These are phyloP conservation scores for Ceratosolen fusciceps DNA, from an alignment of 1,140 invertebrate species.

Conservation along the genomic window DNA sequence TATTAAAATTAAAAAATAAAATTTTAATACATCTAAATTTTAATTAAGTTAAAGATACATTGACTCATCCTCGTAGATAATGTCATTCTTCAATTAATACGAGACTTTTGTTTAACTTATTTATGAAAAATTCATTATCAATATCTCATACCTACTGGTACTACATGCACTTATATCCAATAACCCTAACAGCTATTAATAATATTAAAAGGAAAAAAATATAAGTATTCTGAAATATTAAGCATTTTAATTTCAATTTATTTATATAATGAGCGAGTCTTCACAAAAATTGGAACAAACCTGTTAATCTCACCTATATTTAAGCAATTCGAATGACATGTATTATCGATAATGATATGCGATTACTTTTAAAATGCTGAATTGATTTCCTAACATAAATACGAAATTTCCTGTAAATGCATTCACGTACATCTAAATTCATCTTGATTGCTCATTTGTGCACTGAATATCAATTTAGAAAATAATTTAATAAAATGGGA, in stretches of 20 bases:
- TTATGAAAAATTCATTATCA: neutral
- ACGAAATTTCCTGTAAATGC: slow-evolving; percentile 22
- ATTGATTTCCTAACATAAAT: slow-evolving; percentile 35
- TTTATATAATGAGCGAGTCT: slow-evolving; percentile 25
- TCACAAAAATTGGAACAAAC: slow-evolving; percentile 4
- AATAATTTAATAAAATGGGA: neutral
- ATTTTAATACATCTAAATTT: no score
- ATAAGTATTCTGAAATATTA: slow-evolving; percentile 7
- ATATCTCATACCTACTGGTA: neutral
- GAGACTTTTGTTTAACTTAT: no score
- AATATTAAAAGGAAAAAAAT: neutral
- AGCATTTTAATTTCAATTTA: slow-evolving; percentile 34
- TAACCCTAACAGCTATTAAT: neutral
- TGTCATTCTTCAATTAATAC: no score
- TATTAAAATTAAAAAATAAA: no score
- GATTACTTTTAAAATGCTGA: slow-evolving; percentile 36
- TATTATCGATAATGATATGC: slow-evolving; percentile 28
- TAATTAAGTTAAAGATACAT: no score
- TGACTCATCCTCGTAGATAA: no score
- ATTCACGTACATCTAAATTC: slow-evolving; percentile 30
- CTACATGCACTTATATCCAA: neutral
- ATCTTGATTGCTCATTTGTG: slow-evolving; percentile 40
- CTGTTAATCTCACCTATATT: slow-evolving; percentile 11
- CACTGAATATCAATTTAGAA: slow-evolving; percentile 21
- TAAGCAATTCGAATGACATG: neutral